A percentile compares a stretch with the other conserved stretches of the same genome.
Evolutionary conservation across 2,113 vertebrate species (phyloP).

Genomic region (Brachypteracias leptosomus): DNA sequence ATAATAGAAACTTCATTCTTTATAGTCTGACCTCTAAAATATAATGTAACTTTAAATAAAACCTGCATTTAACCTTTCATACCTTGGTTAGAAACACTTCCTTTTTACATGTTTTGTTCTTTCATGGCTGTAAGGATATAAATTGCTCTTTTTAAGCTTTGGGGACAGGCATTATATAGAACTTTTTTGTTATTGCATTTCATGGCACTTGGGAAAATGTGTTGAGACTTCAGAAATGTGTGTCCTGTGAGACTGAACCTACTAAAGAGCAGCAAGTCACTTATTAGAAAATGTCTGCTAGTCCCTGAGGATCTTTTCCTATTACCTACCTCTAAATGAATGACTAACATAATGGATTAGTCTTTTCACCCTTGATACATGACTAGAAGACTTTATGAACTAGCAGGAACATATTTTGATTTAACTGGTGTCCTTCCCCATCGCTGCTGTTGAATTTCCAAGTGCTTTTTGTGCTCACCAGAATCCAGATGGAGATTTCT

Average conservation of each 20-base stretch:
- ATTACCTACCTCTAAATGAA: constrained; percentile 45
- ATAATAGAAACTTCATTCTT: not conserved
- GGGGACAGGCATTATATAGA: not conserved
- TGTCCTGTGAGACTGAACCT: not conserved
- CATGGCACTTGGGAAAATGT: not conserved
- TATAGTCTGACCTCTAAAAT: not conserved
- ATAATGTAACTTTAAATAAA: not conserved
- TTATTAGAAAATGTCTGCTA: constrained; percentile 16
- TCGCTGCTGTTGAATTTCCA: not conserved
- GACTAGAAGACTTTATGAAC: constrained; percentile 15
- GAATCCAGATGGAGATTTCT: not conserved
- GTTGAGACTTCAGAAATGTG: constrained; percentile 3
- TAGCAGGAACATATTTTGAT: not conserved
- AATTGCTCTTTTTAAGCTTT: not conserved
- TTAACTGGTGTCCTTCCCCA: not conserved
- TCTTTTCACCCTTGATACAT: constrained; percentile 21
- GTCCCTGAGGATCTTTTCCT: constrained; percentile 9
- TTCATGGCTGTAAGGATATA: not conserved
- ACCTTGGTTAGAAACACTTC: not conserved
- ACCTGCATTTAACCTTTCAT: not conserved
- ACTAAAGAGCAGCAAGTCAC: constrained; percentile 14
- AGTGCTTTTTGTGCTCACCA: not conserved
- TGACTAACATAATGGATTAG: constrained; percentile 41
- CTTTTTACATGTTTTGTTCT: not conserved
- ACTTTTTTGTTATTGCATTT: not conserved